Base-by-base conservation (phyloP, 2,888 invertebrate genomes). In the Crematogaster levior region DNA sequence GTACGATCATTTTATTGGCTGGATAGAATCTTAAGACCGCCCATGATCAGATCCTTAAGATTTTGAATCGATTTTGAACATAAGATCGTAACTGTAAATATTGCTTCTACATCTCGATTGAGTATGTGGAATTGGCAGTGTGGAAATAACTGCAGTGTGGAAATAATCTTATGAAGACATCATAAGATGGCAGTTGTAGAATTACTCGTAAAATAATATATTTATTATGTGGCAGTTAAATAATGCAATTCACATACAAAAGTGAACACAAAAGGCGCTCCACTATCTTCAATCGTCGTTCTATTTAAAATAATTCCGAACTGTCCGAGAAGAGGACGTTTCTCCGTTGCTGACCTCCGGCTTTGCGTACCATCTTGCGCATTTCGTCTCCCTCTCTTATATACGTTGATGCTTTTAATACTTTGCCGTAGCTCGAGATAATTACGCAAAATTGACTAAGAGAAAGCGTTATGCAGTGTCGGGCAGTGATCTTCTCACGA, bases 391-490 rank as follows among this genome's bases (percentile, higher is more conserved):
- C 7, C 40, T 77, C 18, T 24, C 24, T 24, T 37, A 48, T 21
- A 34, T 34, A 81, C 53, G 63, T 63, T 65, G 63, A 43, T 81
- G 30, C 24, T 75, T 56, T 65, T 75, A 81, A 81, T 61, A 75
- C 81, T 81, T 74, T 43, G 27, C 40, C 51, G 46, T 60, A 81
- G 61, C 81, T 77, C 43, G 51, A 40, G 51, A 73, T 61, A 61
- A 75, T 75, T 51, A 53, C 53, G 74, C 53, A 40, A 66, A 89
- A 89, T 89, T 89, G 72, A 75, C 89, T 87, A 89, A 81, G 53
- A 53, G 80, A 83, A 84, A 83, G 60, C 79, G 84, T 77, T 82
- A 77, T 79, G 83, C 79, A 74, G 73, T 77, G 40, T 83, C 51
- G 56, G 70, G 40, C 66, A 81, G 53, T 82, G 81, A 46, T 51